Conservation (phyloP, 1,140 invertebrate species). For the Paralvinella palmiformis region DNA sequence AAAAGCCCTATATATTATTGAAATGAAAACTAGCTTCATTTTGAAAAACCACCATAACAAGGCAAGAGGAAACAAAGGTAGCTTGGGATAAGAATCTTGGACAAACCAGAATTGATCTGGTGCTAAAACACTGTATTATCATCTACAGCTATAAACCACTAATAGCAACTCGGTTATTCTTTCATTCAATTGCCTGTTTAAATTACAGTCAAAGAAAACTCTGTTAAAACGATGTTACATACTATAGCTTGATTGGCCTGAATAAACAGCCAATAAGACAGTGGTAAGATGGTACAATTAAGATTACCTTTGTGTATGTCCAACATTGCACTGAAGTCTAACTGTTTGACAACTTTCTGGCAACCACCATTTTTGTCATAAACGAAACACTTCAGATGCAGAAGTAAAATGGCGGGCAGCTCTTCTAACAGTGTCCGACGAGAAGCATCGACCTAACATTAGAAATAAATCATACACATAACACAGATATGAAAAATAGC, state of each 20-base stretch:
- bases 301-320: constrained; percentile 82
- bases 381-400: constrained; percentile 77
- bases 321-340: constrained; percentile 81
- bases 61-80: too few species aligned
- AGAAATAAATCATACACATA: too few species aligned
- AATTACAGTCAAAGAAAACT: not conserved
- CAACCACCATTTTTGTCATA: constrained; percentile 73
- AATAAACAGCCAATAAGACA: not conserved
- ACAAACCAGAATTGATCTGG: too few species aligned
- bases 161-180: too few species aligned
- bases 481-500: too few species aligned
- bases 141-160: too few species aligned
- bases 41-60: too few species aligned
- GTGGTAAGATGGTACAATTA: not conserved
- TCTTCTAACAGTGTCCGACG: constrained; percentile 81
- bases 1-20: too few species aligned
- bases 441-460: constrained; percentile 66
- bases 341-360: constrained; percentile 82
- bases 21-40: too few species aligned
- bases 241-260: not conserved
- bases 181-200: too few species aligned
- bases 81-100: too few species aligned
- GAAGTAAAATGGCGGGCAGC: constrained; percentile 74
- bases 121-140: too few species aligned
- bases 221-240: not conserved